Conservation (phyloP, 1,140 invertebrate genomes). For the Drosophila willistoni region DNA sequence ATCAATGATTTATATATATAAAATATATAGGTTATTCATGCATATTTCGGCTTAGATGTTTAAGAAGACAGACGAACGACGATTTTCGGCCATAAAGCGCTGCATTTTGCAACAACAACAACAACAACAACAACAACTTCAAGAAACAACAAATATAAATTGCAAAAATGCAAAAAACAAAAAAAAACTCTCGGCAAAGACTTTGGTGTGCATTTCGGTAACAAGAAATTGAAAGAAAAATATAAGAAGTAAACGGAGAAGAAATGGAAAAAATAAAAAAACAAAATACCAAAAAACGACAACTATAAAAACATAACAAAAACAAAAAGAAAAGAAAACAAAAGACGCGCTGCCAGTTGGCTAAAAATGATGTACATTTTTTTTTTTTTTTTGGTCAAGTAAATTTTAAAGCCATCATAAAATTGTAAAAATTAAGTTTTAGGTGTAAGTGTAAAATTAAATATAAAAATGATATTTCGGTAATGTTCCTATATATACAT, state of each 20-base stretch:
- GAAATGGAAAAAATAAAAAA: conserved; percentile 24
- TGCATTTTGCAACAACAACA: conserved; percentile 51
- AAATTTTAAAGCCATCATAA: conserved; percentile 43
- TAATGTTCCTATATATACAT: conserved; percentile 82
- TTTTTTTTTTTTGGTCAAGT: conserved; percentile 26
- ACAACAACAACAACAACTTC: conserved; percentile 18
- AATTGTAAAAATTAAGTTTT: conserved; percentile 45
- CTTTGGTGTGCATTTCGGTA: conserved; percentile 77
- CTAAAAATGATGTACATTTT: background rate
- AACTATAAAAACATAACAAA: background rate
- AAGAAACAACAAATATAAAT: conserved; percentile 16
- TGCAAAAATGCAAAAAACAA: conserved; percentile 42
- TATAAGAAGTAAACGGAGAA: conserved; percentile 30
- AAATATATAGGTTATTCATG: background rate
- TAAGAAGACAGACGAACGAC: conserved; percentile 10
- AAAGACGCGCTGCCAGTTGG: conserved; percentile 63
- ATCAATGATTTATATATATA: conserved; percentile 21
- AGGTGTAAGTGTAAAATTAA: conserved; percentile 82
- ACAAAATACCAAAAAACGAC: conserved; percentile 45
- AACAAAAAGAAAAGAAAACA: conserved; percentile 7
- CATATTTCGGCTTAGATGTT: conserved; percentile 65
- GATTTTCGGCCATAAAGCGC: conserved; percentile 50
- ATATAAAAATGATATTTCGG: conserved; percentile 75
- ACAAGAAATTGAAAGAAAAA: conserved; percentile 34
- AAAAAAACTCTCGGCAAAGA: conserved; percentile 69